Evolutionary conservation across 2,888 invertebrate genomes (phyloP).

Genomic region (Drosophila longiperda): DNA sequence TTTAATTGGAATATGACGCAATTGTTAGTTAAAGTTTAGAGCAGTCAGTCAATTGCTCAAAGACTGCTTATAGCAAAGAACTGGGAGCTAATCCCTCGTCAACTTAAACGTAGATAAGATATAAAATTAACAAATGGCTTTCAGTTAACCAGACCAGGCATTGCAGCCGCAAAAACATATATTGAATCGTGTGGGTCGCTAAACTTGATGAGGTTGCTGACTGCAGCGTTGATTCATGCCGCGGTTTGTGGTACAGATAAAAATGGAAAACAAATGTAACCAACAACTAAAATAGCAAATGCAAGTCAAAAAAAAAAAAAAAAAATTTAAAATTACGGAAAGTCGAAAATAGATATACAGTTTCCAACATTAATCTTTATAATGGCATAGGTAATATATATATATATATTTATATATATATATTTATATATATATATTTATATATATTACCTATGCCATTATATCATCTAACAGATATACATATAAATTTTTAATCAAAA

Average conservation of each 20-base stretch:
- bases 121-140: neutral
- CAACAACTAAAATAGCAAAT: neutral
- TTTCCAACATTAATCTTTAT: constrained; percentile 19
- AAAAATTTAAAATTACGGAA: constrained; percentile 5
- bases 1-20: constrained; percentile 6
- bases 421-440: too few species aligned
- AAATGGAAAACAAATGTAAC: neutral
- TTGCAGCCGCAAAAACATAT: neutral
- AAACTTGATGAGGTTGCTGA: constrained; percentile 5
- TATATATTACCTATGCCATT: too few species aligned
- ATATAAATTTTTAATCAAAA: neutral
- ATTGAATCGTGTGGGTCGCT: constrained; percentile 5
- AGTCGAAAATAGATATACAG: neutral
- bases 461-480: too few species aligned
- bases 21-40: neutral
- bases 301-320: neutral
- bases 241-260: constrained; percentile 38
- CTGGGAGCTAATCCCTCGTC: neutral
- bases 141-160: constrained; percentile 1
- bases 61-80: neutral
- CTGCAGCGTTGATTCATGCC: constrained; percentile 35
- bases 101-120: constrained; percentile 12
- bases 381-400: too few species aligned
- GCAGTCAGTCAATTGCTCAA: neutral
- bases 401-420: too few species aligned